Evolutionary conservation across 2,888 invertebrate species (phyloP).

Genomic region (Petrolisthes cinctipes): DNA sequence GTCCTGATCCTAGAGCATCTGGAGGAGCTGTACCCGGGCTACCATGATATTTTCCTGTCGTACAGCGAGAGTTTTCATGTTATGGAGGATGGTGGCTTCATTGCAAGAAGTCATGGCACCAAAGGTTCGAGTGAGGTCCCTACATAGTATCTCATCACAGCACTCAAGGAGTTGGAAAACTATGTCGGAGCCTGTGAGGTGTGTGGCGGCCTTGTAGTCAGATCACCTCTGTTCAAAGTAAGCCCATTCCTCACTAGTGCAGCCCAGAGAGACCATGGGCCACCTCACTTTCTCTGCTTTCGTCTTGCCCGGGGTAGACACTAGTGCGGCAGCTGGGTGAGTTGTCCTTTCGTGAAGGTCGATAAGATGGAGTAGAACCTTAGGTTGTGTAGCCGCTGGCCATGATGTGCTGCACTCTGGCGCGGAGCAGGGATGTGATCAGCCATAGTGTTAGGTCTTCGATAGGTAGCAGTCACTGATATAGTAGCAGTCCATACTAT

Average conservation of each 20-base stretch:
- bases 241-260: constrained; percentile 28
- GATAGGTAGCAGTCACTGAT: too few species aligned
- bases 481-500: too few species aligned
- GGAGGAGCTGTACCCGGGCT: constrained; percentile 1
- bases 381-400: constrained; percentile 15
- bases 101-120: background rate
- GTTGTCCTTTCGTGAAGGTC: background rate
- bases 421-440: constrained; percentile 7
- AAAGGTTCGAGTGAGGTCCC: constrained; percentile 10
- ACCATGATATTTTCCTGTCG: constrained; percentile 3
- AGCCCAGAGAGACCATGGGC: constrained; percentile 21
- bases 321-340: background rate
- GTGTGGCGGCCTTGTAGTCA: too few species aligned
- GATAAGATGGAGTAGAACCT: constrained; percentile 10
- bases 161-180: constrained; percentile 30
- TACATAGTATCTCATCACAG: constrained; percentile 26
- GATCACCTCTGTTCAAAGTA: constrained; percentile 28
- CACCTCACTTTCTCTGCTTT: constrained; percentile 20
- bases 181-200: constrained; percentile 27
- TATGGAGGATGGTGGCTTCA: background rate
- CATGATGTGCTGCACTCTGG: constrained; percentile 23
- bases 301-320: background rate
- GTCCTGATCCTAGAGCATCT: constrained; percentile 20
- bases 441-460: too few species aligned
- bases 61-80: background rate